These are phyloP conservation scores for Aplodontia rufa DNA, from an alignment of 2,113 vertebrate species.

Conservation along the genomic window DNA sequence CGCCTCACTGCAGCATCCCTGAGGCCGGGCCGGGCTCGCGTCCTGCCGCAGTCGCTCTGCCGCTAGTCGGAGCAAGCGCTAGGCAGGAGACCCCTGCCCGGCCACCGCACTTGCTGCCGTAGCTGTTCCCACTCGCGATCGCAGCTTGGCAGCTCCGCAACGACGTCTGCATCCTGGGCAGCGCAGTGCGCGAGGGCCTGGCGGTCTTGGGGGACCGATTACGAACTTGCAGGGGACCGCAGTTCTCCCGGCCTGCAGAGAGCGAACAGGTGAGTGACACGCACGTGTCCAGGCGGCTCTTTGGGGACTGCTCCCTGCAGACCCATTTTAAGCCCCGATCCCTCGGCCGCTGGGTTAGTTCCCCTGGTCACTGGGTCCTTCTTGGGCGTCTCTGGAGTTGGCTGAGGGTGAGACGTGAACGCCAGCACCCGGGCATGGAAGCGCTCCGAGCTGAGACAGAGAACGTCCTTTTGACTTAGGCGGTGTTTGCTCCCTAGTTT, in stretches of 20 bases:
- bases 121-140: not conserved
- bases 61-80: constrained; percentile 2
- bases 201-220: not conserved
- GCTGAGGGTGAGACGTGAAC: not conserved
- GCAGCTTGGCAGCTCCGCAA: not conserved
- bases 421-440: not conserved
- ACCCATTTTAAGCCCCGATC: not conserved
- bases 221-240: constrained; percentile 64
- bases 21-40: not conserved
- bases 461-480: not conserved
- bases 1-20: constrained; percentile 51
- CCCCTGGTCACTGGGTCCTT: not conserved
- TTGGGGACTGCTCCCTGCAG: not conserved
- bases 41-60: constrained; percentile 64
- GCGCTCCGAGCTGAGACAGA: not conserved
- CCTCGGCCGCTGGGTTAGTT: not conserved
- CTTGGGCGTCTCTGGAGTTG: not conserved
- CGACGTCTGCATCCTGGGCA: not conserved
- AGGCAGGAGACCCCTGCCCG: not conserved
- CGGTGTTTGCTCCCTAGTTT: not conserved
- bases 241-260: constrained; percentile 32
- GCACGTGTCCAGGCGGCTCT: constrained; percentile 41
- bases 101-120: not conserved
- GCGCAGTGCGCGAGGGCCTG: not conserved
- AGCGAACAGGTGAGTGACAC: constrained; percentile 75